Evolutionary conservation across 1,140 invertebrate species (phyloP).

Genomic region (Whitmania pigra): DNA sequence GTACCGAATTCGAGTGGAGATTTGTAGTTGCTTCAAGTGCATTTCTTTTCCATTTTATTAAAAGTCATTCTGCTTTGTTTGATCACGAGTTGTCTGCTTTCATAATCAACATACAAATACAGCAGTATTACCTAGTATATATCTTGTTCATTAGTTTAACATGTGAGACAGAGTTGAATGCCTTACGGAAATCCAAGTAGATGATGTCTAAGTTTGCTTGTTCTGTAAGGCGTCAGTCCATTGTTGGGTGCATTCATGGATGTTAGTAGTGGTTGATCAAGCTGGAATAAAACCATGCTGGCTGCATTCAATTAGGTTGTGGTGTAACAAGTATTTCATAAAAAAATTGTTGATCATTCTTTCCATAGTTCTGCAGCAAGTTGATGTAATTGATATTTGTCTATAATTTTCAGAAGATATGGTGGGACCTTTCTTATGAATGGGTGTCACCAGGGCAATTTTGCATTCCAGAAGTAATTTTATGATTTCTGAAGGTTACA

Average conservation of each 20-base stretch:
- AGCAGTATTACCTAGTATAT: too few species aligned
- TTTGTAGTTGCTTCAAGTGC: too few species aligned
- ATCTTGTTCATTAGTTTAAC: not conserved
- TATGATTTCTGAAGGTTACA: not conserved
- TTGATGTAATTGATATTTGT: not conserved
- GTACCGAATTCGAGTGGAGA: too few species aligned
- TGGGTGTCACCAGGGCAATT: not conserved
- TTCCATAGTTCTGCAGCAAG: not conserved
- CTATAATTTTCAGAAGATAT: not conserved
- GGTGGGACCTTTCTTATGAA: conserved; percentile 3
- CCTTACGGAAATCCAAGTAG: not conserved
- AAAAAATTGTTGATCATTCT: not conserved
- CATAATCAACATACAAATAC: too few species aligned
- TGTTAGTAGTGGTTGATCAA: not conserved
- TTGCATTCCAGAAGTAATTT: not conserved
- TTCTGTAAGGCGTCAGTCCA: not conserved
- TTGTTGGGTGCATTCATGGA: not conserved
- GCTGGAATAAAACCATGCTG: not conserved
- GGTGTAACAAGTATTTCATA: not conserved
- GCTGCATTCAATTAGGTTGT: not conserved
- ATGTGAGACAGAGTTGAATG: not conserved
- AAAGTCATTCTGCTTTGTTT: too few species aligned
- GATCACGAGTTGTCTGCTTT: too few species aligned
- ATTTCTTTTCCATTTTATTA: too few species aligned
- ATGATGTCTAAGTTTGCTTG: not conserved